Evolutionary conservation across 2,797 vertebrate species (phyloP).

Genomic region (Scolopax bukidnonensis): DNA sequence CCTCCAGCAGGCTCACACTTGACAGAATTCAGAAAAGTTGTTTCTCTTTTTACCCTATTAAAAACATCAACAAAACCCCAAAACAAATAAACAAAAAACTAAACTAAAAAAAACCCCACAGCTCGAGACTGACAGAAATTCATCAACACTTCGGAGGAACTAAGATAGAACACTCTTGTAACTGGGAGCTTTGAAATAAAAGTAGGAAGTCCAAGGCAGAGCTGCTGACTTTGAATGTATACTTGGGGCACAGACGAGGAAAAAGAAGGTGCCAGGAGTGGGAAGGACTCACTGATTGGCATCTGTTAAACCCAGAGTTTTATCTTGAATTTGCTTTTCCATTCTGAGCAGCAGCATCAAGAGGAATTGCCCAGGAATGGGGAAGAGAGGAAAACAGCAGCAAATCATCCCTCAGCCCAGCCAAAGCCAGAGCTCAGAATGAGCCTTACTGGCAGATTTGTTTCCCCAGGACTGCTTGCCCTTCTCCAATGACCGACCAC

Average conservation of each 20-base stretch:
- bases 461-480: background rate
- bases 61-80: background rate
- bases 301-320: background rate
- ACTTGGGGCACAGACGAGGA: background rate
- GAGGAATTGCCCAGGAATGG: background rate
- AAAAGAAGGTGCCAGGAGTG: background rate
- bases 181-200: background rate
- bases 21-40: background rate
- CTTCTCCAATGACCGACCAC: background rate
- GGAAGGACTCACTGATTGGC: background rate
- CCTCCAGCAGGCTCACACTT: background rate
- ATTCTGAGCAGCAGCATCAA: background rate
- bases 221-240: background rate
- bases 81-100: background rate
- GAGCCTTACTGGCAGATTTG: background rate
- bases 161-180: background rate
- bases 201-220: background rate
- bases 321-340: background rate
- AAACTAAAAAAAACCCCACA: fast-evolving
- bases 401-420: background rate
- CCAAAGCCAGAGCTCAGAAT: background rate
- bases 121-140: background rate
- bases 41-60: background rate
- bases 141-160: background rate
- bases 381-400: background rate